Evolutionary conservation across 1,140 invertebrate genomes (phyloP).

Genomic region (Pygmarrhopalites habei): DNA sequence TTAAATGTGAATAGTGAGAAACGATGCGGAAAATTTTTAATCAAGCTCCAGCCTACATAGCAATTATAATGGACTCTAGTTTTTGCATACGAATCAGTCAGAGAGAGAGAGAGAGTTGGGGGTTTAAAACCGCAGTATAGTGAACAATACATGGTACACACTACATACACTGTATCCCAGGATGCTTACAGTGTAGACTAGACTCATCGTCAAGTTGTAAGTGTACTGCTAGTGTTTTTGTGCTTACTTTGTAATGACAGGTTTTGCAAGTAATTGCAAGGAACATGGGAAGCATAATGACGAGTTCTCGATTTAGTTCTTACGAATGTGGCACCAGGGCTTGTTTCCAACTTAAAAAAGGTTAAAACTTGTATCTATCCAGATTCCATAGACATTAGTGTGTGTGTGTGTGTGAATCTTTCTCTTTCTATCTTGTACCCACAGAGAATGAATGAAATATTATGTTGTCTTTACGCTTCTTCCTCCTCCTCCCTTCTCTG

Average conservation of each 20-base stretch:
- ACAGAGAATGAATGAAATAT: no score
- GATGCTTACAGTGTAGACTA: neutral
- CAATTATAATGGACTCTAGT: conserved; percentile 4
- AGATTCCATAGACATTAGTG: no score
- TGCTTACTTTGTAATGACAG: conserved; percentile 6
- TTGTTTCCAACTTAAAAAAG: no score
- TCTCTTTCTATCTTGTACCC: no score
- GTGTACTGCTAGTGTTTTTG: neutral
- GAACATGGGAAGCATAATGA: neutral
- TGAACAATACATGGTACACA: no score
- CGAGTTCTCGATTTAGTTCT: neutral
- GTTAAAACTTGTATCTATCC: no score
- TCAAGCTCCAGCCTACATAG: neutral
- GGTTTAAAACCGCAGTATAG: no score
- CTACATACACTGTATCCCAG: no score
- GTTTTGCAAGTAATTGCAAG: conserved; percentile 7
- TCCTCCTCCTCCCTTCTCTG: no score
- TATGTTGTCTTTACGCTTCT: no score
- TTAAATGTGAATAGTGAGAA: conserved; percentile 3
- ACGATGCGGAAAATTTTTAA: conserved; percentile 12
- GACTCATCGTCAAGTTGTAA: neutral
- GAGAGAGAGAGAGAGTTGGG: no score
- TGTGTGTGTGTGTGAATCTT: no score
- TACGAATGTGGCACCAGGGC: neutral
- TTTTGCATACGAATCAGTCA: conserved; percentile 10